phyloP scores from a whole-genome alignment of 2,113 vertebrate genomes.

The Tupaia chinensis region DNA sequence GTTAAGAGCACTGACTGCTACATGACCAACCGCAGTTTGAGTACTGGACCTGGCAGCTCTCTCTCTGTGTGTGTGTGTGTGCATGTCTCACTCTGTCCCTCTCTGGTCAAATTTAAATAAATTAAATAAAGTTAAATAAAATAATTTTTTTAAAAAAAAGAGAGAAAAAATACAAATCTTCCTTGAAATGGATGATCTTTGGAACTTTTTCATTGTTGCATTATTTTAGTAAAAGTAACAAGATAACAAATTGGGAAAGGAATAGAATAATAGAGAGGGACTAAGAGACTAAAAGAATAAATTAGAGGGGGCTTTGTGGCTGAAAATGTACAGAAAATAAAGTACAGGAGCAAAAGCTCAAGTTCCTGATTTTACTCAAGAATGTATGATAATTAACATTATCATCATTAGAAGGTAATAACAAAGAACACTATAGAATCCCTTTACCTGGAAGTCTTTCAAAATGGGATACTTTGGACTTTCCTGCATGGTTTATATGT shows the following conservation, averaged over 20 bases:
- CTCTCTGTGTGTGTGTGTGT: too few species aligned
- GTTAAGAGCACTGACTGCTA: too few species aligned
- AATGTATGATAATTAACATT: background rate
- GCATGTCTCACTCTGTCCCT: too few species aligned
- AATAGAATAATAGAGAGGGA: background rate
- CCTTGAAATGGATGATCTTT: background rate
- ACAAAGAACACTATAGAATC: background rate
- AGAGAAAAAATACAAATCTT: background rate
- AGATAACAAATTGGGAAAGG: background rate
- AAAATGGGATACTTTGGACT: background rate
- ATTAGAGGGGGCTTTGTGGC: background rate
- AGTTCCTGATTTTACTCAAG: background rate
- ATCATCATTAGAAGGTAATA: conserved; percentile 22
- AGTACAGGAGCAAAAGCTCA: background rate
- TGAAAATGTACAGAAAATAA: conserved; percentile 24
- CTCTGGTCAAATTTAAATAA: too few species aligned
- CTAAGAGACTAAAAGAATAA: background rate
- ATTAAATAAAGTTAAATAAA: too few species aligned
- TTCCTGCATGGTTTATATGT: background rate
- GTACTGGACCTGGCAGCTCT: too few species aligned
- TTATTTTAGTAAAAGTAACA: conserved; percentile 28
- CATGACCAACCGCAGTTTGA: too few species aligned
- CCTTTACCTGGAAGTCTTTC: background rate
- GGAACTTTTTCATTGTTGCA: background rate
- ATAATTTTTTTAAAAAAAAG: too few species aligned